Evolutionary conservation across 2,888 invertebrate genomes (phyloP), one percentile per base, ranked within the genome.

Genomic region (Leptogaster cylindrica): DNA sequence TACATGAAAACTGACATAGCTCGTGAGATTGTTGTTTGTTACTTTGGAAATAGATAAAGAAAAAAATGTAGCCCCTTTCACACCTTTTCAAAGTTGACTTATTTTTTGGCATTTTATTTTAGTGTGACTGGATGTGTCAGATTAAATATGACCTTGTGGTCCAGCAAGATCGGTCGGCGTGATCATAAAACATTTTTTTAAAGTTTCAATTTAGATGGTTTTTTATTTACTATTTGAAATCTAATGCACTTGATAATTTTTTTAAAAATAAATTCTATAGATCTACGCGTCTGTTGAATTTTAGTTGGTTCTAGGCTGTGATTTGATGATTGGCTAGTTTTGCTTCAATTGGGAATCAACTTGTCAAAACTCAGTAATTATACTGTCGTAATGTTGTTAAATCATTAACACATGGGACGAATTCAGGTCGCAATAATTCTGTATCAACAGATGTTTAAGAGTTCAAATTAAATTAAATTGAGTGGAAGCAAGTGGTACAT

Each of bases 1-100:
- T 61, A 61, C 61, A 61, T 18, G 28, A 44, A 27, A 61, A 23
- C 27, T 61, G 61, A 61, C 61, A 61, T 16, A 25, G 44, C 61
- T 44, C 44, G 36, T 31, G 52, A 31, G 52, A 52, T 18, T 20
- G 52, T 28, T 20, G 51, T 61, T 44, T 61, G 44, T 12, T 61
- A 18, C 27, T 28, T 16, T 10, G 61, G 27, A 28, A 5, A 7
- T 2, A 55, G 55, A 18, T 36, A 18, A 14, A 14, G 31, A 28
- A 27, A 27, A 36, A 55, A 55, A 55, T 33, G 55, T 36, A 36
- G 55, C 61, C 27, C 41, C 44, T 61, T 61, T 61, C 61, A 44
- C 61, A 61, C 61, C 61, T 61, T 44, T 28, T 61, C 28, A 18
- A 18, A 41, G 41, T 41, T 41, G 44, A 61, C 61, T 44, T 44